Conservation (phyloP, 2,113 vertebrate genomes). For the Mesitornis unicolor region DNA sequence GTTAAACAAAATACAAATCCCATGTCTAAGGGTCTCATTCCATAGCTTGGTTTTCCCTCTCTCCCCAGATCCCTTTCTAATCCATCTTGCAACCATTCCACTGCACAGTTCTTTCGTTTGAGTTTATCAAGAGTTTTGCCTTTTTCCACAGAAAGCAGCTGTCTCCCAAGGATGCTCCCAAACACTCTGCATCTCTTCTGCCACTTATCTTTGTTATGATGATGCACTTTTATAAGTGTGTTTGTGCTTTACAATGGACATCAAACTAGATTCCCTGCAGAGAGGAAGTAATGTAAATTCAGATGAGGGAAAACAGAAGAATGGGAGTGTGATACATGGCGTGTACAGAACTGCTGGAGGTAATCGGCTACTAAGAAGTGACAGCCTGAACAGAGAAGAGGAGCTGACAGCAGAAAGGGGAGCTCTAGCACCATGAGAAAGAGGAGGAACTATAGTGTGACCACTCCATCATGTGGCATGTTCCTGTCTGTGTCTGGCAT, state of each 20-base stretch:
- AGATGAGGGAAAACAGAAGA: not conserved
- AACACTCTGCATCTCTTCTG: not conserved
- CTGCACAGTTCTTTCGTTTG: not conserved
- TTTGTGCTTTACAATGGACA: not conserved
- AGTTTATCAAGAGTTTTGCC: not conserved
- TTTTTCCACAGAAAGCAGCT: not conserved
- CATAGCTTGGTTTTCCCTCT: not conserved
- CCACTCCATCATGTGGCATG: not conserved
- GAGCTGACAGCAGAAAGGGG: not conserved
- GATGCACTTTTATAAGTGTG: not conserved
- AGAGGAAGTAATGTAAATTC: not conserved
- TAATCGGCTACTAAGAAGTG: not conserved
- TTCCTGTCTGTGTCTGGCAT: not conserved
- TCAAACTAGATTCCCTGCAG: not conserved
- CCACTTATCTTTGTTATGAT: not conserved
- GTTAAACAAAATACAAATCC: not conserved
- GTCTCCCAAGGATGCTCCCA: not conserved
- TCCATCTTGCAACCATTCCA: not conserved
- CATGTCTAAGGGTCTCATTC: not conserved
- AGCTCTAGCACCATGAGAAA: not conserved
- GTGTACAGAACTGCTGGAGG: not conserved
- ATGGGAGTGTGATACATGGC: fast-evolving
- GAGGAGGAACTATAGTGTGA: not conserved
- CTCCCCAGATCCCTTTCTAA: not conserved
- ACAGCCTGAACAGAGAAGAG: not conserved